Conservation (phyloP, 1,140 invertebrate species). For the Leptinotarsa texana region DNA sequence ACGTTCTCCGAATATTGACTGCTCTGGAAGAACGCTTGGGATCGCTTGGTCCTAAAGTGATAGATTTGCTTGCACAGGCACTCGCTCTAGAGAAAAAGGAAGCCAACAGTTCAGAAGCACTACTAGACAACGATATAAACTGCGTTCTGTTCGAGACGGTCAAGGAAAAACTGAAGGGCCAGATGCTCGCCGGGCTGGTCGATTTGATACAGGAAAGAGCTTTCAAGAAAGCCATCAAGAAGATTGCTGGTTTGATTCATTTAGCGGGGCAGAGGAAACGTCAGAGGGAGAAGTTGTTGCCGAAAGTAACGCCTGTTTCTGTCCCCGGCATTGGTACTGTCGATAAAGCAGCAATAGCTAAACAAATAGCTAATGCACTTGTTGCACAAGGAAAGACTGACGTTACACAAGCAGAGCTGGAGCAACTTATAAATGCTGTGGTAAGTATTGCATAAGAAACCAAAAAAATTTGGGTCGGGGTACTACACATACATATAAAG, state of each 20-base stretch:
- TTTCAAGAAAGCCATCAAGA: slow-evolving; percentile 65
- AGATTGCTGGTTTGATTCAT: slow-evolving; percentile 70
- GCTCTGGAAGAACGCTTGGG: slow-evolving; percentile 80
- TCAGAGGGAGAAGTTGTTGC: slow-evolving; percentile 42
- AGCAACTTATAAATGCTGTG: slow-evolving; percentile 75
- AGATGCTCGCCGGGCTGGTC: slow-evolving; percentile 75
- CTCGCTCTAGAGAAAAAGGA: slow-evolving; percentile 76
- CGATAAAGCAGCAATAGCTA: slow-evolving; percentile 73
- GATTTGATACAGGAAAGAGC: slow-evolving; percentile 65
- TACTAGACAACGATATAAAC: slow-evolving; percentile 71
- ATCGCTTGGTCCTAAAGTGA: slow-evolving; percentile 76
- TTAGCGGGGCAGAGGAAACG: slow-evolving; percentile 61
- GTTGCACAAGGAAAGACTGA: slow-evolving; percentile 76
- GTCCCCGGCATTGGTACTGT: slow-evolving; percentile 71
- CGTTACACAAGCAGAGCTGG: slow-evolving; percentile 74
- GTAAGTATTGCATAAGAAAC: slow-evolving; percentile 55
- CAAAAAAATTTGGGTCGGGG: not conserved
- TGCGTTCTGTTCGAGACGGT: slow-evolving; percentile 78
- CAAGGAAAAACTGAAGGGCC: slow-evolving; percentile 83
- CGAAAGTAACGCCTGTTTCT: slow-evolving; percentile 58
- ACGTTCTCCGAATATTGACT: slow-evolving; percentile 72
- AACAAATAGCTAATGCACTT: slow-evolving; percentile 76
- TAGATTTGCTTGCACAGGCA: slow-evolving; percentile 72
- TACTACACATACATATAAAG: no score
- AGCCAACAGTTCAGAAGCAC: slow-evolving; percentile 73